A percentile compares a stretch with the other conserved stretches of the same genome.
phyloP scores from a whole-genome alignment of 2,797 vertebrate species.

The Sebastes steindachneri region DNA sequence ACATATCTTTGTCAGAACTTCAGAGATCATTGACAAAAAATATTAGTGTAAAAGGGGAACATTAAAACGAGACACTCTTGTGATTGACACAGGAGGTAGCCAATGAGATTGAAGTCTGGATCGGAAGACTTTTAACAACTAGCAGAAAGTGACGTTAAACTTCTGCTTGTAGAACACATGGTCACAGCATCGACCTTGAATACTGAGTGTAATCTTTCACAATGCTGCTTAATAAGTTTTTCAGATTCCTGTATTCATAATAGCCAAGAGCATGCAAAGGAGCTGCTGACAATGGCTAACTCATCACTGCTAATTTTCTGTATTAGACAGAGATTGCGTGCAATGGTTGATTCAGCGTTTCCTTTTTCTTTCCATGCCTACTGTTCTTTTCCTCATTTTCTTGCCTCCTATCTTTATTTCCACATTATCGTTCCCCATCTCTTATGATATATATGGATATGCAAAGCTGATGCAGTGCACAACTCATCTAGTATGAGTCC shows the following conservation, averaged over 20 bases:
- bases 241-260: constrained; percentile 26
- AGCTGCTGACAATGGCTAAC: constrained; percentile 57
- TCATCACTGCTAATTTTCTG: constrained; percentile 64
- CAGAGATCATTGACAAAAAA: no score
- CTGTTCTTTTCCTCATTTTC: constrained; percentile 4
- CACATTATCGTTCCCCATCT: background rate
- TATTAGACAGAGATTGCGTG: constrained; percentile 36
- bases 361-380: constrained; percentile 5
- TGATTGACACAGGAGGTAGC: background rate
- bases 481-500: background rate
- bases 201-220: constrained; percentile 11
- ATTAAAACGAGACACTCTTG: background rate
- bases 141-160: constrained; percentile 14
- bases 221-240: constrained; percentile 9
- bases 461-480: background rate
- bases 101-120: background rate
- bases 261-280: constrained; percentile 22
- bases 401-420: background rate
- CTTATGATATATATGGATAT: background rate
- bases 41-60: background rate
- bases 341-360: constrained; percentile 22
- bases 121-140: background rate
- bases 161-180: background rate
- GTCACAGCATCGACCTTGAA: constrained; percentile 1
- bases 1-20: no score